Percentiles rank a stretch among this genome's conserved stretches.
Evolutionary conservation across 2,888 invertebrate species (phyloP).

Genomic region (Melanophora roralis): DNA sequence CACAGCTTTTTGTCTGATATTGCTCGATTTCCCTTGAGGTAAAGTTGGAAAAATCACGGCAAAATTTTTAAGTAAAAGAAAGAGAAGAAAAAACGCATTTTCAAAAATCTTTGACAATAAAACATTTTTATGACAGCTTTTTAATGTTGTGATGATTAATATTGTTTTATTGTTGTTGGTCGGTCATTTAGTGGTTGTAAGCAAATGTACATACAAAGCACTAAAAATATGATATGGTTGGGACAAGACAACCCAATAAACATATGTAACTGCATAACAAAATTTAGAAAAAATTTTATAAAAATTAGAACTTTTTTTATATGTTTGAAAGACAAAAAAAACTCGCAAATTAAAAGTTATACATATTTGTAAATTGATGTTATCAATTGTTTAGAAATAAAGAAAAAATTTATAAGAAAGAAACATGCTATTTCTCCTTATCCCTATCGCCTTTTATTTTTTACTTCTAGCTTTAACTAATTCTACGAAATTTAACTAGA

Average conservation of each 20-base stretch:
- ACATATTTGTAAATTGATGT: conserved; percentile 58
- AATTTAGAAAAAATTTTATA: background rate
- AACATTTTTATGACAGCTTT: conserved; percentile 53
- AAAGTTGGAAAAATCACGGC: conserved; percentile 3
- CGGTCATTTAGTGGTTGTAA: background rate
- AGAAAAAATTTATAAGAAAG: conserved; percentile 4
- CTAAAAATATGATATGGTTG: conserved; percentile 41
- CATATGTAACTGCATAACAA: background rate
- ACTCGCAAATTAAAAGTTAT: conserved; percentile 53
- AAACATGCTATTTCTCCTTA: conserved; percentile 49
- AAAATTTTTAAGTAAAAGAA: background rate
- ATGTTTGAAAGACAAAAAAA: background rate
- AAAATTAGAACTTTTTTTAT: conserved; percentile 24
- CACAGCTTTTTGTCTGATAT: background rate
- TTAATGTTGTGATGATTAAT: conserved; percentile 48
- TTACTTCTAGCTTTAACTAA: conserved; percentile 41
- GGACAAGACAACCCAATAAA: conserved; percentile 24
- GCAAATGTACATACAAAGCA: background rate
- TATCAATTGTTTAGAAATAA: conserved; percentile 46
- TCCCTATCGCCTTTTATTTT: conserved; percentile 33
- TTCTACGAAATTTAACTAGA: conserved; percentile 61
- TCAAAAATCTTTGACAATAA: conserved; percentile 40
- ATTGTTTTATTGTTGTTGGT: background rate
- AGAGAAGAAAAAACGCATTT: conserved; percentile 1
- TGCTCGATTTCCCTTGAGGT: conserved; percentile 25